These are phyloP conservation scores for Dunckerocampus dactyliophorus DNA, from an alignment of 2,113 vertebrate genomes.

Conservation along the genomic window DNA sequence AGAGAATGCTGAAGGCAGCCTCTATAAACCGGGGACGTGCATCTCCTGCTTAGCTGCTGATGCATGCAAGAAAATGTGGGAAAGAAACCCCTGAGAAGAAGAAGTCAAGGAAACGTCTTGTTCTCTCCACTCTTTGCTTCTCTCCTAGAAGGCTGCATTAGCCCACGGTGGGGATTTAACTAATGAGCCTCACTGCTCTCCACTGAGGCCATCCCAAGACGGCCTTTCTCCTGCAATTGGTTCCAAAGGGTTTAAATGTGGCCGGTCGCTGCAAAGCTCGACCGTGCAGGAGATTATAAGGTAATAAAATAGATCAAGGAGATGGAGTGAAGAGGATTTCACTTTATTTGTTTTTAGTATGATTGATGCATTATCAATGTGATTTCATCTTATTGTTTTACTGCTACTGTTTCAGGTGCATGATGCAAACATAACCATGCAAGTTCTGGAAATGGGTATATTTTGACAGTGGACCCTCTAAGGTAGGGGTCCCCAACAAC, in stretches of 20 bases:
- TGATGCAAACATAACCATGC: too few relatives aligned
- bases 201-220: constrained; percentile 75
- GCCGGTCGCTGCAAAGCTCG: constrained; percentile 63
- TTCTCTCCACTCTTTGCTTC: constrained; percentile 57
- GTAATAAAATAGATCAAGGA: constrained; percentile 72
- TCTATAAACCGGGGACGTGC: constrained; percentile 44
- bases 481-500: too few relatives aligned
- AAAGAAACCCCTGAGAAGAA: constrained; percentile 71
- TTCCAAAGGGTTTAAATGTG: constrained; percentile 78
- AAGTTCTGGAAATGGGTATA: too few relatives aligned
- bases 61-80: constrained; percentile 73
- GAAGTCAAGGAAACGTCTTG: constrained; percentile 72
- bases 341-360: constrained; percentile 60
- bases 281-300: constrained; percentile 71
- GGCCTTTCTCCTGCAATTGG: constrained; percentile 79
- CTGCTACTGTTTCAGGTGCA: too few relatives aligned
- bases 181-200: constrained; percentile 79
- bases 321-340: constrained; percentile 45
- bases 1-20: constrained; percentile 50
- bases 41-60: constrained; percentile 70
- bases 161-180: constrained; percentile 77
- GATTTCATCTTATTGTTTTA: too few relatives aligned
- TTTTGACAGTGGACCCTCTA: too few relatives aligned
- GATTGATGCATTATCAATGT: constrained; percentile 11
- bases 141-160: constrained; percentile 72